These are phyloP conservation scores for Pluvianellus socialis DNA, from an alignment of 2,113 vertebrate species.

Conservation along the genomic window DNA sequence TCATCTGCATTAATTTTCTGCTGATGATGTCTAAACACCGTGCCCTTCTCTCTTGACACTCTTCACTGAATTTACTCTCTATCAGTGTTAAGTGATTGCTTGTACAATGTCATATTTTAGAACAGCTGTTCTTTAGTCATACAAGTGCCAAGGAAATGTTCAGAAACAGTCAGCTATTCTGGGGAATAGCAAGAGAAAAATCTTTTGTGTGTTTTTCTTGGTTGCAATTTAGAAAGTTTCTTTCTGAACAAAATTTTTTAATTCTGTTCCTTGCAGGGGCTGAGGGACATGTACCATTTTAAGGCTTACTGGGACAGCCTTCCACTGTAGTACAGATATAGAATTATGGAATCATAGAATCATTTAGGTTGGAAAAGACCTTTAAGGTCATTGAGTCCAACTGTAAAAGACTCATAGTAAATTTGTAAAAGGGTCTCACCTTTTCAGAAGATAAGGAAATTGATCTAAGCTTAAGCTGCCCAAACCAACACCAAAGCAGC, in stretches of 20 bases:
- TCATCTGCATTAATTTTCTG: conserved; percentile 36
- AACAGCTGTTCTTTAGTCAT: conserved; percentile 42
- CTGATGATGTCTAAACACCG: background rate
- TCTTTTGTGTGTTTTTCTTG: background rate
- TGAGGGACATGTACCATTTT: background rate
- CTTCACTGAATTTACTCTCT: background rate
- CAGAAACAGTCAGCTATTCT: conserved; percentile 1
- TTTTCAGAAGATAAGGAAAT: background rate
- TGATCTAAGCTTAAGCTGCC: background rate
- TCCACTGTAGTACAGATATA: background rate
- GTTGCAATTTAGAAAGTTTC: background rate
- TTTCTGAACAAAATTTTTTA: background rate
- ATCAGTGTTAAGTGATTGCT: conserved; percentile 1
- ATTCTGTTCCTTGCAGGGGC: background rate
- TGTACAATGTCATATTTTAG: conserved; percentile 10
- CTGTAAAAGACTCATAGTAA: background rate
- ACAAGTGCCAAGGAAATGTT: conserved; percentile 4
- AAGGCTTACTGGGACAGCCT: background rate
- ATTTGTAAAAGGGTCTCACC: background rate
- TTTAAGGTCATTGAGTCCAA: background rate
- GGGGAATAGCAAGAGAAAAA: background rate
- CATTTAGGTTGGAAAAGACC: background rate
- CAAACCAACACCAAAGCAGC: background rate
- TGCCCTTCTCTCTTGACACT: conserved; percentile 17
- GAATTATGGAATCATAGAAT: background rate